Base-by-base conservation (phyloP, 2,888 invertebrate genomes). In the Morpho achilles region DNA sequence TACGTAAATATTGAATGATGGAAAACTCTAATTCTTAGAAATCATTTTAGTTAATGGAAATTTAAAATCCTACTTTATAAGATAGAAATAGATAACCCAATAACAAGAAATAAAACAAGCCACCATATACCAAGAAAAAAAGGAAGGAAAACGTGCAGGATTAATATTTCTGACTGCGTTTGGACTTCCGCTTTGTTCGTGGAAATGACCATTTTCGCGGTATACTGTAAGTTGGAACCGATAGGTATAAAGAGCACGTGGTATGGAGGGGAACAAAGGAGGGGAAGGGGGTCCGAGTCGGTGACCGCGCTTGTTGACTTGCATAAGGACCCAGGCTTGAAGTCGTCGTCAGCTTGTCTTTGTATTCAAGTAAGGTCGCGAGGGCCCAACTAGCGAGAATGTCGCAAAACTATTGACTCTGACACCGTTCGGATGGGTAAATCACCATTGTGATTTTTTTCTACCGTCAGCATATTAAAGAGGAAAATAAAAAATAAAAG, bases 171-270 rank as follows among this genome's bases (percentile, higher is more conserved):
- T 61, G 71, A 48, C 62, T 66, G 67, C 66, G 72, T 71, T 69
- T 69, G 68, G 71, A 78, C 81, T 82, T 86, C 85, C 85, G 84
- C 85, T 77, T 68, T 65, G 67, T 87, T 88, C 87, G 74, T 81
- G 80, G 88, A 86, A 88, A 87, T 83, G 79, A 60, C 77, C 77
- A 84, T 86, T 86, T 88, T 86, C 82, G 81, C 82, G 74, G 77
- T 78, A 80, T 67, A 53, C 50, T 62, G 50, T 50, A 48, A 43
- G 79, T 74, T 74, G 61, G 76, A 76, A 80, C 78, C 80, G 81
- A 80, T 78, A 80, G 81, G 80, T 80, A 75, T 70, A 67, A 67
- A 58, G 52, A 43, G 59, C 69, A 68, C 65, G 66, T 65, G 62
- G 62, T 32, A 32, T 66, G 62, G 64, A 40, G 53, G 53, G 53